phyloP scores from a whole-genome alignment of 2,888 invertebrate species.

The Hydraecia micacea region DNA sequence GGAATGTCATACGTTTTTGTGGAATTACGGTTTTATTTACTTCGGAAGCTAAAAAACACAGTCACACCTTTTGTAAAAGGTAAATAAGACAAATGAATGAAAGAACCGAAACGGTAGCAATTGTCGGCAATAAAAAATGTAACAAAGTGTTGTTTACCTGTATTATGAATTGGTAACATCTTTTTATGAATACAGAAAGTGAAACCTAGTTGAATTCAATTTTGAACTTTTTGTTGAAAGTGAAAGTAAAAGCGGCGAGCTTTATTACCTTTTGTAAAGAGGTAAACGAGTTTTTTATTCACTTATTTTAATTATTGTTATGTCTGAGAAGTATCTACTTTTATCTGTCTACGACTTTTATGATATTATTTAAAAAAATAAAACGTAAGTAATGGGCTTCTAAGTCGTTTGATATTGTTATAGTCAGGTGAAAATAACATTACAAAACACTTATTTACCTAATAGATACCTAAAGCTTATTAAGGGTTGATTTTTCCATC shows the following conservation, averaged over 20 bases:
- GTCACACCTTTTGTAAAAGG: constrained; percentile 45
- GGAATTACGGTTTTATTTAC: constrained; percentile 48
- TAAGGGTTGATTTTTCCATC: no score
- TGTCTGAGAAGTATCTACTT: constrained; percentile 9
- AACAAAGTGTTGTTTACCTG: constrained; percentile 75
- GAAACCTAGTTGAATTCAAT: constrained; percentile 74
- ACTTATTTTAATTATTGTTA: constrained; percentile 53
- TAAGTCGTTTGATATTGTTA: not conserved
- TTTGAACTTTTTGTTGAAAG: constrained; percentile 82
- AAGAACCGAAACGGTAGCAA: constrained; percentile 69
- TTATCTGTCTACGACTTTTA: constrained; percentile 12
- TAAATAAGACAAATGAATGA: constrained; percentile 58
- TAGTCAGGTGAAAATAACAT: not conserved
- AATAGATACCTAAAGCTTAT: not conserved
- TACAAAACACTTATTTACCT: not conserved
- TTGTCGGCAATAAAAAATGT: constrained; percentile 65
- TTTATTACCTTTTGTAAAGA: constrained; percentile 66
- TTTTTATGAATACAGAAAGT: constrained; percentile 80
- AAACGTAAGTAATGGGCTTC: not conserved
- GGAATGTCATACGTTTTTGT: constrained; percentile 21
- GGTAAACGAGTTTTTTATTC: constrained; percentile 56
- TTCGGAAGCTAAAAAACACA: constrained; percentile 53
- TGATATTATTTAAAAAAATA: constrained; percentile 14
- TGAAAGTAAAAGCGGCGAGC: constrained; percentile 75
- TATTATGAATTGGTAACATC: constrained; percentile 70